These are phyloP conservation scores for Platanista minor DNA, from an alignment of 2,113 vertebrate genomes.

Conservation along the genomic window DNA sequence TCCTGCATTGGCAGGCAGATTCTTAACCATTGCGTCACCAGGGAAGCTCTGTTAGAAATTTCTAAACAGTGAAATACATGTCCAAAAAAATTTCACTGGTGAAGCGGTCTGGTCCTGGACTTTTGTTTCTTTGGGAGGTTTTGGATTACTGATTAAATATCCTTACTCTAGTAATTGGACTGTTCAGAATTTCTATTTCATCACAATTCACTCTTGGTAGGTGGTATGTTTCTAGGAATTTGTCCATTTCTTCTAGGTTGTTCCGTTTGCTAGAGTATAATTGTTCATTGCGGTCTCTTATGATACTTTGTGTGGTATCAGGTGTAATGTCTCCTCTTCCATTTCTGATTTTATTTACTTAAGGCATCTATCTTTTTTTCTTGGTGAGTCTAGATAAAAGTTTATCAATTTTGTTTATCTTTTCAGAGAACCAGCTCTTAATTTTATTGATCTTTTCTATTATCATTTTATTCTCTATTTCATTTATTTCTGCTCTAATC, in stretches of 20 bases:
- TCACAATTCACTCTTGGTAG: background rate
- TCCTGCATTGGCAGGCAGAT: no score
- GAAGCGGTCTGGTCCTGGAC: background rate
- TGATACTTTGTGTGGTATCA: background rate
- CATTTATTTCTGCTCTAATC: background rate
- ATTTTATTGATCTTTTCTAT: background rate
- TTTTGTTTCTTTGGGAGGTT: background rate
- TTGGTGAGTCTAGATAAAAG: background rate
- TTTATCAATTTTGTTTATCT: background rate
- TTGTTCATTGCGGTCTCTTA: background rate
- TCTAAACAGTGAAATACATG: slow-evolving; percentile 78
- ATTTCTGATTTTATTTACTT: background rate
- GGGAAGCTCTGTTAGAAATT: slow-evolving; percentile 60
- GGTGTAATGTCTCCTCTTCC: background rate
- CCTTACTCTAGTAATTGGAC: background rate
- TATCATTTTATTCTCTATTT: background rate
- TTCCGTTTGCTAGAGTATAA: background rate
- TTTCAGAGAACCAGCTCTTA: background rate
- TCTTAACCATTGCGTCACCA: no score
- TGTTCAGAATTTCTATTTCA: background rate
- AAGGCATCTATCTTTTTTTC: background rate
- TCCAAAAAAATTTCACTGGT: background rate
- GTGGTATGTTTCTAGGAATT: background rate
- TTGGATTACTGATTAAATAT: background rate
- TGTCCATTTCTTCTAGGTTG: background rate